Evolutionary conservation across 2,888 invertebrate species (phyloP).

Genomic region (Dasysyrphus tricinctus): DNA sequence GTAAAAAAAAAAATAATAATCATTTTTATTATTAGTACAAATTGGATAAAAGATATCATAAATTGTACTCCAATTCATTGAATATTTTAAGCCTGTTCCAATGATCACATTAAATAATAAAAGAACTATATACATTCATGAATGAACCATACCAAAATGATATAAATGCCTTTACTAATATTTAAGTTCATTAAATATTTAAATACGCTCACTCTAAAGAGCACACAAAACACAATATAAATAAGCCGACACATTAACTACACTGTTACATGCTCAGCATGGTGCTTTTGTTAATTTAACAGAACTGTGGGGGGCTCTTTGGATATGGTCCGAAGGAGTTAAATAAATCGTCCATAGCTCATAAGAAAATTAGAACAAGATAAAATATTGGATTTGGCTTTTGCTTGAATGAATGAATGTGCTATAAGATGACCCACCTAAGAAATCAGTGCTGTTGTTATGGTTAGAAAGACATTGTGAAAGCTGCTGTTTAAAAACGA

Average conservation of each 20-base stretch:
- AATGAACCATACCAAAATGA: slow-evolving; percentile 63
- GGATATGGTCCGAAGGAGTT: slow-evolving; percentile 65
- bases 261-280: slow-evolving; percentile 63
- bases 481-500: not conserved
- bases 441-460: slow-evolving; percentile 2
- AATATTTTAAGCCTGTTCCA: slow-evolving; percentile 60
- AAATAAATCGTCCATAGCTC: slow-evolving; percentile 70
- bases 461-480: not conserved
- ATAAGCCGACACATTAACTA: slow-evolving; percentile 71
- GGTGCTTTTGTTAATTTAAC: slow-evolving; percentile 74
- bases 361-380: slow-evolving; percentile 74
- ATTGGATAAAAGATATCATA: slow-evolving; percentile 61
- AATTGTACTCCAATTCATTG: slow-evolving; percentile 47
- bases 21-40: slow-evolving; percentile 61
- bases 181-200: slow-evolving; percentile 74
- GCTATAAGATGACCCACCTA: slow-evolving; percentile 60
- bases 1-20: slow-evolving; percentile 23
- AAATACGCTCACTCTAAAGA: slow-evolving; percentile 58
- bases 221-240: slow-evolving; percentile 61
- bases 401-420: slow-evolving; percentile 52
- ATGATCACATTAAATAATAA: slow-evolving; percentile 65
- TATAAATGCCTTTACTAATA: slow-evolving; percentile 69
- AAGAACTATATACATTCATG: slow-evolving; percentile 55
- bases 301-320: slow-evolving; percentile 64
- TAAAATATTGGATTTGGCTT: slow-evolving; percentile 72